These are phyloP conservation scores for Phylloscopus trochiloides DNA, from an alignment of 2,113 vertebrate species.

Conservation along the genomic window DNA sequence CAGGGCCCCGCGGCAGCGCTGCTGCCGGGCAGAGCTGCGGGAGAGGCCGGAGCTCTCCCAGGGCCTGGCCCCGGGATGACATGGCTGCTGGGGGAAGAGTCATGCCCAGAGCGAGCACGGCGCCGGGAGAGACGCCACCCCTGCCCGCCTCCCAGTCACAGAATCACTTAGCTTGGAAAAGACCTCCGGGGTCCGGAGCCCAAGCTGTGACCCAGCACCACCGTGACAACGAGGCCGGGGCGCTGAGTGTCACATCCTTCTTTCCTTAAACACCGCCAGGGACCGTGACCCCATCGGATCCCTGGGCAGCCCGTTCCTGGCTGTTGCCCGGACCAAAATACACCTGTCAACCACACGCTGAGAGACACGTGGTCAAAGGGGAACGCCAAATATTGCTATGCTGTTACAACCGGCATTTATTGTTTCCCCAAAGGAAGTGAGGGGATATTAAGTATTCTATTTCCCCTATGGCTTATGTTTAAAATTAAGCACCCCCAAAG, in stretches of 20 bases:
- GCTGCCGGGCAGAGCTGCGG: background rate
- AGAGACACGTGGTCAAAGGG: fast-evolving
- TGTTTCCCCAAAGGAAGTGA: background rate
- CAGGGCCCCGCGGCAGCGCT: fast-evolving
- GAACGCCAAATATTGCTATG: background rate
- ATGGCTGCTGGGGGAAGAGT: fast-evolving
- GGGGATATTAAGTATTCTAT: background rate
- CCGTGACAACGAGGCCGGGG: fast-evolving
- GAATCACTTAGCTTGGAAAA: fast-evolving
- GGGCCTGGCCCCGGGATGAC: fast-evolving
- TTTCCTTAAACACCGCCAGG: background rate
- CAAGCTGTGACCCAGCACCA: background rate
- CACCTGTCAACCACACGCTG: fast-evolving
- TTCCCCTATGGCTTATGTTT: background rate
- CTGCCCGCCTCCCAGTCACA: background rate
- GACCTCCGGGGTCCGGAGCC: background rate
- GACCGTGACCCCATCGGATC: too few relatives aligned
- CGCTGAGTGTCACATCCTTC: background rate
- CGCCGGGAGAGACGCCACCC: fast-evolving
- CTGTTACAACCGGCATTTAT: background rate
- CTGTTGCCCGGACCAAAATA: background rate
- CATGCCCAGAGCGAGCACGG: fast-evolving
- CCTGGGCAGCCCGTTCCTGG: background rate
- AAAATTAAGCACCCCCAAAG: background rate
- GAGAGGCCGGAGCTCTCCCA: fast-evolving